Evolutionary conservation across 2,888 invertebrate genomes (phyloP), one percentile per base, ranked within the genome.

Genomic region (Diaperis boleti): DNA sequence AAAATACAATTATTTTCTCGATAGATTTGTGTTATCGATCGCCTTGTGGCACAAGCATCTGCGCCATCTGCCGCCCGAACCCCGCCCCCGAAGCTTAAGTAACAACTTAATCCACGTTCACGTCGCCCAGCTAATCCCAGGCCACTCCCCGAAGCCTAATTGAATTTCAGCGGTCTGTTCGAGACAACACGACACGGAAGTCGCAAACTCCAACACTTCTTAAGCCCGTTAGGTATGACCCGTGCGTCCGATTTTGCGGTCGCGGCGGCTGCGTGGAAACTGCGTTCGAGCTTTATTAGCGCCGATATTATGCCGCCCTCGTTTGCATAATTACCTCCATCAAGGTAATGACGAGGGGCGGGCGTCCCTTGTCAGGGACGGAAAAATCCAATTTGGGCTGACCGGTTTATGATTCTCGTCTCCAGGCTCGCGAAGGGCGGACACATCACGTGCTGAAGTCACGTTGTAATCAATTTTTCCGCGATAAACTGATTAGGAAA

Each of bases 111-210:
- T 61, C 33, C 20, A 17, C 14, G 54, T 22, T 15, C 2, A 37
- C 54, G 47, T 54, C 44, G 47, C 55, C 45, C 47, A 61, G 61
- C 55, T 61, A 61, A 17, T 29, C 20, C 50, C 59, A 59, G 59
- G 47, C 37, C 59, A 63, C 52, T 50, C 49, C 52, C 50, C 41
- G 17, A 14, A 31, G 39, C 18, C 59, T 63, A 59, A 63, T 59
- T 59, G 63, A 55, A 59, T 63, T 59, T 55, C 63, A 55, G 59
- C 41, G 33, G 44, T 62, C 55, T 55, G 55, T 61, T 61, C 15
- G 13, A 55, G 26, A 61, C 47, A 55, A 39, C 61, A 61, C 55
- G 55, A 61, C 47, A 55, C 33, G 47, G 50, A 59, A 52, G 55
- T 47, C 61, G 20, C 22, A 35, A 39, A 45, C 41, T 33, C 49